Conservation (phyloP, 1,140 invertebrate species). For the Apis florea region DNA sequence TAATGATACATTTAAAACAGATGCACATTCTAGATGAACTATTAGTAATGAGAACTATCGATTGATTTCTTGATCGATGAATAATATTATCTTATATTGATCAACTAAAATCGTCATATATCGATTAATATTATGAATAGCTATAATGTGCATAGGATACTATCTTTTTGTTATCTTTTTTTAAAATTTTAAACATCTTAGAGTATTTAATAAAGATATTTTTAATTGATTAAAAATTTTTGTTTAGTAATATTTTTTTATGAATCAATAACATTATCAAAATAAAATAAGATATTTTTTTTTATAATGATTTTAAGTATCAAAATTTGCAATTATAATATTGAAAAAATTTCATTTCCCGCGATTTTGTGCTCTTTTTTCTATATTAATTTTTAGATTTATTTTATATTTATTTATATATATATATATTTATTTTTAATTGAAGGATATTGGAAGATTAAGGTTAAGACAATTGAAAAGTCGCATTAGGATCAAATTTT, state of each 20-base stretch:
- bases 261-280: no score
- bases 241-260: not conserved
- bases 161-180: no score
- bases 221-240: not conserved
- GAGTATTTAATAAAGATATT: not conserved
- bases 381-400: not conserved
- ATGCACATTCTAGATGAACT: not conserved
- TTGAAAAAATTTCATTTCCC: not conserved
- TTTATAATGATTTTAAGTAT: not conserved
- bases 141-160: not conserved
- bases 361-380: not conserved
- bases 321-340: not conserved
- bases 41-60: not conserved
- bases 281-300: not conserved
- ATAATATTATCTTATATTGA: not conserved
- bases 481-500: slow-evolving; percentile 13
- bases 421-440: no score
- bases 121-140: not conserved
- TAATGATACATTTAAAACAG: not conserved
- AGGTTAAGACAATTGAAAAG: slow-evolving; percentile 24
- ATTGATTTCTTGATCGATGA: not conserved
- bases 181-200: no score
- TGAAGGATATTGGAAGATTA: slow-evolving; percentile 11
- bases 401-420: no score
- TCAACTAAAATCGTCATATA: not conserved